These are phyloP conservation scores for Druon quercuslanigerum DNA, from an alignment of 1,140 invertebrate genomes.

Conservation along the genomic window DNA sequence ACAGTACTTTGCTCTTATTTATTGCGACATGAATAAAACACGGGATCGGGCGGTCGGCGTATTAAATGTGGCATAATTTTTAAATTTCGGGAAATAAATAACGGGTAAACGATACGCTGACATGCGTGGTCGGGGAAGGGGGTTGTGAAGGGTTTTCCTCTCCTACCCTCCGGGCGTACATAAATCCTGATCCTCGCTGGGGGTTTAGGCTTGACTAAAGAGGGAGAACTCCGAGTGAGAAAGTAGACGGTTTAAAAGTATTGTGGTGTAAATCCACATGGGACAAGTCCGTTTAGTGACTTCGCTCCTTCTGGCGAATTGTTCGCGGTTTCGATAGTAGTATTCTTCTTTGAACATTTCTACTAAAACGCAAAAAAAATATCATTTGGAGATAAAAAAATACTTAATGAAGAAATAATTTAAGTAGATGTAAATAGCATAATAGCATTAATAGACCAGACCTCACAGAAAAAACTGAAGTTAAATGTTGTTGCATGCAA, in stretches of 20 bases:
- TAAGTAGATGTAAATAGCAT: too few species aligned
- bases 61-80: conserved; percentile 75
- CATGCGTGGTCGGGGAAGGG: conserved; percentile 54
- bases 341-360: too few species aligned
- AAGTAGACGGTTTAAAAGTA: conserved; percentile 32
- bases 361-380: too few species aligned
- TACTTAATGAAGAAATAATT: too few species aligned
- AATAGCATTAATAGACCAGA: too few species aligned
- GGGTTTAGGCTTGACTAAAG: conserved; percentile 52
- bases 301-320: too few species aligned
- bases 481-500: too few species aligned
- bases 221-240: conserved; percentile 34
- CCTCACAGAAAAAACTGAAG: too few species aligned
- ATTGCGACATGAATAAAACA: conserved; percentile 75
- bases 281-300: not conserved
- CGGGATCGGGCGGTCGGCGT: conserved; percentile 60
- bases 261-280: conserved; percentile 33
- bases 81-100: conserved; percentile 74
- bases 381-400: too few species aligned
- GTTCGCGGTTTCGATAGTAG: too few species aligned
- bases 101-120: conserved; percentile 72
- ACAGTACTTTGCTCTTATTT: conserved; percentile 71
- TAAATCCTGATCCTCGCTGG: conserved; percentile 60
- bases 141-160: conserved; percentile 41
- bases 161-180: conserved; percentile 56